Evolutionary conservation across 2,797 vertebrate genomes (phyloP), one percentile per base, ranked within the genome.

Genomic region (Meda fulgida): DNA sequence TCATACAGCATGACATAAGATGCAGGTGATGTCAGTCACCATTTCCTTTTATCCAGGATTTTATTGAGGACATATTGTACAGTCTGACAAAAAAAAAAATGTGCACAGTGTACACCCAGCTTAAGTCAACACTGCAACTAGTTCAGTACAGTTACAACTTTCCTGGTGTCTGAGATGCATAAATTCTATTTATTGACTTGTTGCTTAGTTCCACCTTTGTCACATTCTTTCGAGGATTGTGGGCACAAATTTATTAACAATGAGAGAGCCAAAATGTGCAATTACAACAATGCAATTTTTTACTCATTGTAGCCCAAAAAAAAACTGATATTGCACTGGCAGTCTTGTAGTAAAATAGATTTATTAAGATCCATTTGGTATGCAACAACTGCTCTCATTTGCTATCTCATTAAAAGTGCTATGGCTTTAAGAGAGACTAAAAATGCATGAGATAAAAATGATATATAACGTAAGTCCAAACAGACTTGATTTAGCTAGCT

Each of bases 381-480:
- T 53, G 71, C 43, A 66, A 34, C 7, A 38, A 31, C 13, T 23
- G 31, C 58, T 73, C 55, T 53, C n/a, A 67, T 83, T 76, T 65
- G n/a, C 7, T 5, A 48, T 70, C n/a, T 58, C 21, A 29, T 65
- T 38, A 58, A 21, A 63, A 73, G 21, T 82, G 11, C 40, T 63
- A 23, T 46, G 38, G 19, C 55, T 82, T 82, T 82, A 73, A 60
- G 21, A 40, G 29, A 60, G 14, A 70, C 7, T 67, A 53, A 40
- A 43, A 70, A 46, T 78, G 83, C 83, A 84, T 78, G 66, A 70
- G 38, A 69, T 31, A n/a, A 55, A 51, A 23, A 18, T 53, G 0
- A 11, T 31, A 53, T 26, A 43, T 60, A 58, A 66, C 0, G 4
- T 71, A 51, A 36, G 19, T 21, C 43, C 29, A 19, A 48, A 21